These are phyloP conservation scores for Brachyopa scutellaris DNA, from an alignment of 2,888 invertebrate species.

Conservation along the genomic window DNA sequence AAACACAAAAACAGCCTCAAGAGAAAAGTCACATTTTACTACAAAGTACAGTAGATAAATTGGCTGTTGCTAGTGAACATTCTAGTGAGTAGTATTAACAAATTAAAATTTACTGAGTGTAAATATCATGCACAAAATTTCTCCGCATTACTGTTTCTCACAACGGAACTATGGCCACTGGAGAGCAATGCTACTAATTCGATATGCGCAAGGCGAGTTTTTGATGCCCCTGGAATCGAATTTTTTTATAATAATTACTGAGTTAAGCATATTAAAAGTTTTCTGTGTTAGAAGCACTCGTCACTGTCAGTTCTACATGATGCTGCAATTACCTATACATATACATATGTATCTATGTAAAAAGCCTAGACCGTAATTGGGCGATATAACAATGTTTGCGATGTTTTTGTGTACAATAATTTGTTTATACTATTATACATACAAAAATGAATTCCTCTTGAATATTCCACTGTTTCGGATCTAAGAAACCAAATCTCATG, in stretches of 20 bases:
- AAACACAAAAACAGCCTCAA: conserved; percentile 35
- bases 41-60: neutral
- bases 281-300: too few relatives aligned
- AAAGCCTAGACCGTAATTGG: too few relatives aligned
- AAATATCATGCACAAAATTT: neutral
- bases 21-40: neutral
- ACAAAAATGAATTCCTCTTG: too few relatives aligned
- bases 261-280: conserved; percentile 7
- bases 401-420: too few relatives aligned
- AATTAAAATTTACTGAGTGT: neutral
- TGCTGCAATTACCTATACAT: too few relatives aligned
- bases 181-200: neutral
- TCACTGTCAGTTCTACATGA: too few relatives aligned
- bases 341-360: too few relatives aligned
- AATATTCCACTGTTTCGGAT: too few relatives aligned
- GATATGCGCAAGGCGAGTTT: too few relatives aligned
- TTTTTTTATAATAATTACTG: conserved; percentile 10
- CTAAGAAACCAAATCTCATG: too few relatives aligned
- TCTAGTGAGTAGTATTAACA: neutral
- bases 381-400: too few relatives aligned
- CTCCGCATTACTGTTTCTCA: conserved; percentile 6
- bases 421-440: too few relatives aligned
- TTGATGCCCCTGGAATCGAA: conserved; percentile 13
- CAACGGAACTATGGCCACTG: neutral
- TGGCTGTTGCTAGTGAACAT: neutral